A percentile compares a stretch with the other conserved stretches of the same genome.
Evolutionary conservation across 2,888 invertebrate species (phyloP).

Genomic region (Lasioglossum malachurum): DNA sequence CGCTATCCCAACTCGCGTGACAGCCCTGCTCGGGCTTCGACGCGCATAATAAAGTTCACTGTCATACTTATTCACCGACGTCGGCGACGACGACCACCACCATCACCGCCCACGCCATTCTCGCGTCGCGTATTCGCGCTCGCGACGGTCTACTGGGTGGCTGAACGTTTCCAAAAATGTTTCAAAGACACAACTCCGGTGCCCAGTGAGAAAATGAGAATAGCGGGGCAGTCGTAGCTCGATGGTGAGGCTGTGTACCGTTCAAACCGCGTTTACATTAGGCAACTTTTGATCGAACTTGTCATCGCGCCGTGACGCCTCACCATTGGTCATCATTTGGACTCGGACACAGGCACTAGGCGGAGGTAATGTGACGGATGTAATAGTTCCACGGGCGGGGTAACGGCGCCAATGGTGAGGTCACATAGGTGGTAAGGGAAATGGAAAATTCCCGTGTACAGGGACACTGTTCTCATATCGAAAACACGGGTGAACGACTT

Average conservation of each 20-base stretch:
- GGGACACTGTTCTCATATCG: background rate
- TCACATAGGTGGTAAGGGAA: background rate
- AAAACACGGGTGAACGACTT: background rate
- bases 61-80: conserved; percentile 73
- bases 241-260: too few species aligned
- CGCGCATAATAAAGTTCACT: conserved; percentile 79
- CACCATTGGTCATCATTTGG: background rate
- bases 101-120: conserved; percentile 28
- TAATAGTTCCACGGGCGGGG: background rate
- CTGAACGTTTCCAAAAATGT: conserved; percentile 9
- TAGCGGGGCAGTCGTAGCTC: too few species aligned
- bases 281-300: too few species aligned
- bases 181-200: background rate
- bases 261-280: too few species aligned
- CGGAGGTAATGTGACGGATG: background rate
- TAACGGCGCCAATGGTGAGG: background rate
- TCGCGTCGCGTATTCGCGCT: conserved; percentile 26
- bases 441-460: background rate
- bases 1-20: conserved; percentile 70
- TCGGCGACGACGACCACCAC: conserved; percentile 42
- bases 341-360: background rate
- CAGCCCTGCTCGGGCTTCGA: conserved; percentile 69
- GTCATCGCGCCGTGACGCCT: too few species aligned
- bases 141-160: conserved; percentile 18
- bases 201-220: too few species aligned